Conservation (phyloP, 2,888 invertebrate genomes). For the Athalia cordata region DNA sequence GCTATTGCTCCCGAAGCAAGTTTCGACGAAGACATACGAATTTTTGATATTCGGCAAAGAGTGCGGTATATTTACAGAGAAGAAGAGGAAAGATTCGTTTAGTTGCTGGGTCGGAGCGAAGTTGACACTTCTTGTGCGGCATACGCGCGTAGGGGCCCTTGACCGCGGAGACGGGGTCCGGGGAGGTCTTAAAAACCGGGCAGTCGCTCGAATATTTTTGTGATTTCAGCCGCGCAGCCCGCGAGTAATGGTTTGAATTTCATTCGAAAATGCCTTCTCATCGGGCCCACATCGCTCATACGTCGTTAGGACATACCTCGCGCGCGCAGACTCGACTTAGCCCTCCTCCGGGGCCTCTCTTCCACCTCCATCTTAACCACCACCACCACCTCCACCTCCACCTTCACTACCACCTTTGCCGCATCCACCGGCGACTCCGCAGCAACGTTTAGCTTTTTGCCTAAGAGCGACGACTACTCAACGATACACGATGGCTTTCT, state of each 20-base stretch:
- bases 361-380: slow-evolving; percentile 37
- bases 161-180: slow-evolving; percentile 32
- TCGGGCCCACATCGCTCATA: slow-evolving; percentile 51
- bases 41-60: too few species aligned
- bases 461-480: slow-evolving; percentile 49
- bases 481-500: slow-evolving; percentile 47
- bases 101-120: slow-evolving; percentile 39
- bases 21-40: too few species aligned
- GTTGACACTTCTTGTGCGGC: slow-evolving; percentile 44
- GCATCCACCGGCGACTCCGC: slow-evolving; percentile 17
- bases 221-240: slow-evolving; percentile 44
- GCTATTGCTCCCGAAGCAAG: background rate
- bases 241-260: slow-evolving; percentile 47
- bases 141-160: slow-evolving; percentile 40
- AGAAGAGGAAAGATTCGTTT: slow-evolving; percentile 13
- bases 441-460: slow-evolving; percentile 50
- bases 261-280: slow-evolving; percentile 48
- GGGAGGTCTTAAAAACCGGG: slow-evolving; percentile 39
- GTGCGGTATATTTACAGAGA: background rate
- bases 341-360: slow-evolving; percentile 38
- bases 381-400: slow-evolving; percentile 26
- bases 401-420: slow-evolving; percentile 23
- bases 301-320: slow-evolving; percentile 55
- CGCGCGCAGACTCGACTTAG: slow-evolving; percentile 46
- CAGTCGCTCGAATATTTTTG: slow-evolving; percentile 46